Evolutionary conservation across 2,797 vertebrate genomes (phyloP), one percentile per base, ranked within the genome.

Genomic region (Catostomus latipinnis): DNA sequence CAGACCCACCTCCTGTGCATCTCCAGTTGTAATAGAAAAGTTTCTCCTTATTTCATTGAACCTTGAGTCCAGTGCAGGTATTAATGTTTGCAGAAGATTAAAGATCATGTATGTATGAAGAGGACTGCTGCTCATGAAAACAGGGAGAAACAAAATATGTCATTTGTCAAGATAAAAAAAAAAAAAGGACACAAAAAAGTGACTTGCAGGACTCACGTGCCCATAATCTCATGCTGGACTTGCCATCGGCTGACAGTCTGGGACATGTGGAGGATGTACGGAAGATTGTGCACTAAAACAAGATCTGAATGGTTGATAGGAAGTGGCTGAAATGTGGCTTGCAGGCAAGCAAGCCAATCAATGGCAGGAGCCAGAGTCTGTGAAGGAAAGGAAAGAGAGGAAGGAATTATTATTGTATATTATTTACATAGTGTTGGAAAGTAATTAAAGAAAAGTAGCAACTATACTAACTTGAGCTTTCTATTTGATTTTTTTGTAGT

Each of bases 221-320:
- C 80, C 62, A 80, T 91, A 43, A 72, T 43, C 43, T 92, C 88
- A 1, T 83, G 72, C 14, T 9, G 88, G 52, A 72, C 81, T 69
- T 87, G 82, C 93, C 92, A 94, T 16, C 83, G 88, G 65, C 43
- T 60, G 74, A 95, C 87, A 71, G 85, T 90, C 10, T 81, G 84
- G 8, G 97, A 98, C 96, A 98, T 97, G 75, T 94, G 88, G 86
- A 84, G 86, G 53, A 98, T 90, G 87, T 98, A 98, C 5, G 94
- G 94, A 74, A 95, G 86, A 86, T 98, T 96, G 80, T 97, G 96
- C 67, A 98, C 91, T 78, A 93, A 84, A 61, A 98, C 88, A 4
- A 83, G 60, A 70, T 97, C 94, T 18, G 95, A 94, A 69, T 92
- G 78, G 9, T 72, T 91, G 76, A 98, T 79, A 50, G 87, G 81